phyloP scores from a whole-genome alignment of 2,888 invertebrate species.

The Hemithea aestivaria region DNA sequence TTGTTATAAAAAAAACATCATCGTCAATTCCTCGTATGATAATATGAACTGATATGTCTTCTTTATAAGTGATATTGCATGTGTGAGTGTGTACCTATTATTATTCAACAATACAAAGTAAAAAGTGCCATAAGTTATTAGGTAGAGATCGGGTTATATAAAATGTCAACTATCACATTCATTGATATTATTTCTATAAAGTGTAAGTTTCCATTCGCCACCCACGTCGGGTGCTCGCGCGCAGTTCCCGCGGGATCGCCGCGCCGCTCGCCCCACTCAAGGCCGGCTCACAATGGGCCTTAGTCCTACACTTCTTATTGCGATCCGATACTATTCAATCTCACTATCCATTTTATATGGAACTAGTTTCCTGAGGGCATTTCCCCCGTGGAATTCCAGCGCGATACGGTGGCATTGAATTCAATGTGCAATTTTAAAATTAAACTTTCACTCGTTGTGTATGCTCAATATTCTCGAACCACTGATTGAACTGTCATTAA shows the following conservation, averaged over 20 bases:
- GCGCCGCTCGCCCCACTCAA: constrained; percentile 30
- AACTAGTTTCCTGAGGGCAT: constrained; percentile 68
- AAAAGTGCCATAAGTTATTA: no score
- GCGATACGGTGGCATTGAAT: constrained; percentile 50
- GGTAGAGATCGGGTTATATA: constrained; percentile 1
- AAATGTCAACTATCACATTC: constrained; percentile 13
- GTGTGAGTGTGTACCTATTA: no score
- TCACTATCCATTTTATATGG: constrained; percentile 68
- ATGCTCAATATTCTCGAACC: constrained; percentile 11
- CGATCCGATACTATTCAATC: constrained; percentile 69
- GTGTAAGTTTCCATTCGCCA: constrained; percentile 36
- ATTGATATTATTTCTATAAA: constrained; percentile 20
- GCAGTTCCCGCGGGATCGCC: constrained; percentile 45
- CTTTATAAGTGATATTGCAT: no score
- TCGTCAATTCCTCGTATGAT: no score
- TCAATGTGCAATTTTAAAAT: constrained; percentile 31
- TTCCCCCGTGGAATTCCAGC: constrained; percentile 39
- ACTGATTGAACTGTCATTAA: constrained; percentile 22
- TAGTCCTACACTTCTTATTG: constrained; percentile 64
- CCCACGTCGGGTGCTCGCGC: constrained; percentile 51
- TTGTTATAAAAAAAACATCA: not conserved
- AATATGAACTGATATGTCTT: no score
- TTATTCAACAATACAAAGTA: no score
- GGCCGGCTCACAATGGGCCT: constrained; percentile 64
- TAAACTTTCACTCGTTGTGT: constrained; percentile 38